Evolutionary conservation across 1,140 invertebrate genomes (phyloP).

Genomic region (Drosophila pruinosa): DNA sequence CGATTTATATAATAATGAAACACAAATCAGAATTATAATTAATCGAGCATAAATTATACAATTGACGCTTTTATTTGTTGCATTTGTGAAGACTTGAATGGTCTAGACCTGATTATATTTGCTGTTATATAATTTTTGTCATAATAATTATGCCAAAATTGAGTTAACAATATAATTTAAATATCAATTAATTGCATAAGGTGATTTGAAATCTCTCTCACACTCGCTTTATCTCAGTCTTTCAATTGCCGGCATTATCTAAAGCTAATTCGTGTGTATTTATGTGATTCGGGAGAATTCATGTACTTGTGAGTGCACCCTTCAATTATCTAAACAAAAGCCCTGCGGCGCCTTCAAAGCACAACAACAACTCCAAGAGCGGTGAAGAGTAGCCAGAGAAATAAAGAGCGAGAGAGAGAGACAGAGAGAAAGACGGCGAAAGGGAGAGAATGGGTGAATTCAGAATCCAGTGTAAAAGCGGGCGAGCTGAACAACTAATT

Average conservation of each 20-base stretch:
- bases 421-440: conserved; percentile 1
- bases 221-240: neutral
- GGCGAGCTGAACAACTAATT: conserved; percentile 68
- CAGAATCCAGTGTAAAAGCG: conserved; percentile 19
- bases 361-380: conserved; percentile 2
- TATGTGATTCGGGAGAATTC: conserved; percentile 15
- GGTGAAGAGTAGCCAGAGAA: conserved; percentile 2
- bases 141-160: too few relatives aligned
- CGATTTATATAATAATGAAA: neutral
- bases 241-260: neutral
- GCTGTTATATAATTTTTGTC: neutral
- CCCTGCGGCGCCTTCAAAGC: conserved; percentile 25
- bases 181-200: too few relatives aligned
- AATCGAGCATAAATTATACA: neutral
- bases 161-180: too few relatives aligned
- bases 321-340: conserved; percentile 47
- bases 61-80: neutral
- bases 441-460: conserved; percentile 22
- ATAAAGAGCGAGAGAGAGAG: conserved; percentile 10
- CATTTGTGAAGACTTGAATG: too few relatives aligned
- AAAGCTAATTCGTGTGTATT: conserved; percentile 22
- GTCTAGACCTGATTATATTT: neutral
- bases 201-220: neutral
- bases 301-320: conserved; percentile 19
- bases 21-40: neutral